Base-by-base conservation (phyloP, 2,797 vertebrate species). In the Anguilla obscura region DNA sequence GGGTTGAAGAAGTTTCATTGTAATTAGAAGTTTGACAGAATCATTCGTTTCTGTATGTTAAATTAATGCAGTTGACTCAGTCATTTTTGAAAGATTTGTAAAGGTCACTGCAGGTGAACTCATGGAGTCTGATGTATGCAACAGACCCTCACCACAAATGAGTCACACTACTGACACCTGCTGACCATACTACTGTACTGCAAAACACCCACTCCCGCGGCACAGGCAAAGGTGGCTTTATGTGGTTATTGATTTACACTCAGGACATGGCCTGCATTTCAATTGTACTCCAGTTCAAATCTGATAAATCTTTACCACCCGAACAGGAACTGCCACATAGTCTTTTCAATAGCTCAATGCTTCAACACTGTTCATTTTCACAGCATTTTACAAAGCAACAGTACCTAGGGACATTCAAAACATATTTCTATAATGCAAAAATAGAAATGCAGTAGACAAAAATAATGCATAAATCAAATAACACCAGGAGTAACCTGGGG, bases 151-250 rank as follows among this genome's bases (percentile, higher is more conserved):
- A 21, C 45, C n/a, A n/a, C 48, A 85, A 87, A 9, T 12, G 14
- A 90, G 86, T 90, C 50, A n/a, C 52, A 52, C 83, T 92, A 89
- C 93, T 94, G 93, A 94, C 85, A 88, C 92, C 94, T 95, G 91
- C 91, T 95, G 96, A 94, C 6, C 87, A 85, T 0, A 79, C 0
- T 3, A 52, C 3, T 56, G 88, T 93, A 95, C 52, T 90, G 89
- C 93, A 95, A 84, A 58, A 10, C 82, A 27, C 48, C 21, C 82
- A 84, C 27, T 45, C 24, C 3, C 48, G n/a, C 5, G 36, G 10
- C 80, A 83, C 18, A 48, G 80, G 7, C 24, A 16, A 83, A 9
- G 40, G 36, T n/a, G 24, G 48, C 45, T n/a, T n/a, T 50, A 52
- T 18, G n/a, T 50, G 45, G 50, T 2, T 30, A 84, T 50, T 54